These are phyloP conservation scores for Bombus pyrosoma DNA, from an alignment of 1,140 invertebrate genomes.

Conservation along the genomic window DNA sequence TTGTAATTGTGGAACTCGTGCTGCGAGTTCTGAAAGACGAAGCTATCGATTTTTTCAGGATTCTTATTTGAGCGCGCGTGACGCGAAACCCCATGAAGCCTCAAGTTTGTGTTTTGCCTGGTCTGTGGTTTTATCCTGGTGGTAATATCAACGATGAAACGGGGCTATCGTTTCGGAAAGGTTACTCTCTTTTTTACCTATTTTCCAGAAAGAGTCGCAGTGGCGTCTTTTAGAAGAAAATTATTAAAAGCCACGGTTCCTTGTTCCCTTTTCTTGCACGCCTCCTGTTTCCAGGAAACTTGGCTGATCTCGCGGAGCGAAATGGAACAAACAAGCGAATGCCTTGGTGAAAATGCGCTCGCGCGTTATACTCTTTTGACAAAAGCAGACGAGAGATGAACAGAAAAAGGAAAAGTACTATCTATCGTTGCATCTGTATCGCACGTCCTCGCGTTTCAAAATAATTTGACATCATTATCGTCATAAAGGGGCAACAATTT, in stretches of 20 bases:
- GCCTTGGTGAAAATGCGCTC: neutral
- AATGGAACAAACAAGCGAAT: neutral
- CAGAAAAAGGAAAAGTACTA: neutral
- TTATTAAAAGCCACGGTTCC: slow-evolving; percentile 21
- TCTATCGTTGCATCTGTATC: neutral
- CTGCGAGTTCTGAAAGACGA: neutral
- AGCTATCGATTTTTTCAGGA: too few relatives aligned
- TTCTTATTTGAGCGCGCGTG: neutral
- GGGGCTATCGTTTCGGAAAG: neutral
- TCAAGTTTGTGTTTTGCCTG: neutral
- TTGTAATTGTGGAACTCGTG: neutral
- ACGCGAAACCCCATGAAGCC: neutral
- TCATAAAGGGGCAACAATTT: slow-evolving; percentile 8
- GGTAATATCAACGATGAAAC: neutral
- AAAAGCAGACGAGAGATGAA: neutral
- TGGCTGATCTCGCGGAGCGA: slow-evolving; percentile 29
- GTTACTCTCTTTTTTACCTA: neutral
- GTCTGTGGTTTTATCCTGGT: neutral
- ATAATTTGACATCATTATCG: slow-evolving; percentile 33
- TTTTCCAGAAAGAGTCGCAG: neutral
- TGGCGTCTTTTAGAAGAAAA: neutral
- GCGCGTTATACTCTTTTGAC: neutral
- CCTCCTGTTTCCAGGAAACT: neutral
- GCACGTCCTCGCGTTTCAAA: neutral
- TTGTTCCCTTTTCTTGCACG: neutral